A percentile compares a stretch with the other conserved stretches of the same genome.
phyloP scores from a whole-genome alignment of 1,140 invertebrate species.

The Tyrophagus putrescentiae region DNA sequence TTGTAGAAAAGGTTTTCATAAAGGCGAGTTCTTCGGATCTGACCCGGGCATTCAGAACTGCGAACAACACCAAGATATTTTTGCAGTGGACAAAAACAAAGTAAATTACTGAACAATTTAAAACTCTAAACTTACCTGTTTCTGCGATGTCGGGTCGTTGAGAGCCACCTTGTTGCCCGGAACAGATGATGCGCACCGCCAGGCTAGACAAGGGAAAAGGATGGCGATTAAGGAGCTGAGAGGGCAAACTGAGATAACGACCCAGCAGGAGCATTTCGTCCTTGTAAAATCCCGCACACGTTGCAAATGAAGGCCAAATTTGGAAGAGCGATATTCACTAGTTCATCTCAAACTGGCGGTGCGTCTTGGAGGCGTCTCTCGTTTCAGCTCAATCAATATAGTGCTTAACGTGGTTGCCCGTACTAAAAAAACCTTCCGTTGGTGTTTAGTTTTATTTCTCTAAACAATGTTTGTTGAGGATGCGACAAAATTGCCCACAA shows the following conservation, averaged over 20 bases:
- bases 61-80: slow-evolving; percentile 75
- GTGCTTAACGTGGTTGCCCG: no score
- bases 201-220: slow-evolving; percentile 86
- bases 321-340: no score
- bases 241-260: slow-evolving; percentile 69
- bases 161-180: slow-evolving; percentile 86
- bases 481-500: no score
- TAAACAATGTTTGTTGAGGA: no score
- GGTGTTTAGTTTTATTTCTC: no score
- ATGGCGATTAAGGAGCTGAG: slow-evolving; percentile 74
- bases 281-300: slow-evolving; percentile 99
- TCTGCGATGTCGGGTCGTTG: slow-evolving; percentile 88
- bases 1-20: slow-evolving; percentile 59
- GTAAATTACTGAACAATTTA: background rate
- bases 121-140: slow-evolving; percentile 47
- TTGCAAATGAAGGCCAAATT: no score
- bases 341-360: no score
- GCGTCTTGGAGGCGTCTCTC: no score
- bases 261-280: slow-evolving; percentile 76
- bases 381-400: no score
- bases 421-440: no score
- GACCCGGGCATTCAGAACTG: slow-evolving; percentile 66
- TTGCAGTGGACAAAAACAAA: slow-evolving; percentile 26
- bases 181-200: slow-evolving; percentile 86
- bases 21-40: slow-evolving; percentile 51